phyloP scores from a whole-genome alignment of 2,113 vertebrate species.

The Clinocottus analis region DNA sequence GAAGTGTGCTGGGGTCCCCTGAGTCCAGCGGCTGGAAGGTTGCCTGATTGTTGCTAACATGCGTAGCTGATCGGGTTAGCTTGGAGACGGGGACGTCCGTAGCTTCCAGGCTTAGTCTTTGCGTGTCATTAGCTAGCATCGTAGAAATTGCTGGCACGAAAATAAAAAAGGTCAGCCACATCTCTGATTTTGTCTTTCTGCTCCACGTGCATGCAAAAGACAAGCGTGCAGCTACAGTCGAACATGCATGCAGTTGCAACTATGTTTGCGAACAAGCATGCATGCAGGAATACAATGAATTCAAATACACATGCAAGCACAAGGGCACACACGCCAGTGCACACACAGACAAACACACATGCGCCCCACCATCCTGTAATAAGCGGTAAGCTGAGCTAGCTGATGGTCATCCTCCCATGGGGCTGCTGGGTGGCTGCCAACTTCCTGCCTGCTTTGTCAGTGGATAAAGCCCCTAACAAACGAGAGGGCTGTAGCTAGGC shows the following conservation, averaged over 20 bases:
- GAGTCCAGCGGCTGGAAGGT: constrained; percentile 77
- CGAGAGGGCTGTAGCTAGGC: constrained; percentile 89
- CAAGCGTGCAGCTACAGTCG: background rate
- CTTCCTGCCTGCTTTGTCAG: constrained; percentile 87
- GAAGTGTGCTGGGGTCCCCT: constrained; percentile 74
- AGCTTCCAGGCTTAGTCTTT: constrained; percentile 76
- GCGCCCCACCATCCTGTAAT: constrained; percentile 81
- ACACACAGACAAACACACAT: constrained; percentile 58
- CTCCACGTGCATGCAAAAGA: constrained; percentile 24
- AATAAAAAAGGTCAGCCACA: constrained; percentile 60
- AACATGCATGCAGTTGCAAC: constrained; percentile 18
- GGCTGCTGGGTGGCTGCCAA: constrained; percentile 88
- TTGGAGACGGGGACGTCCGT: constrained; percentile 73
- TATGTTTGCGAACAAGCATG: constrained; percentile 17
- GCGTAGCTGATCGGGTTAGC: constrained; percentile 81
- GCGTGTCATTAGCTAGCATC: constrained; percentile 73
- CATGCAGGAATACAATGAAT: constrained; percentile 23
- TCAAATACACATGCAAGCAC: constrained; percentile 30
- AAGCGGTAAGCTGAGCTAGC: constrained; percentile 90
- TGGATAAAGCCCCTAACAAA: constrained; percentile 91
- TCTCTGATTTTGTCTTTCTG: constrained; percentile 63
- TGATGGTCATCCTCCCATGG: constrained; percentile 90
- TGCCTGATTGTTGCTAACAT: constrained; percentile 83
- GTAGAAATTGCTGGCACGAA: constrained; percentile 55
- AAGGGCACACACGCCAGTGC: constrained; percentile 27